Evolutionary conservation across 2,888 invertebrate genomes (phyloP), one percentile per base, ranked within the genome.

Genomic region (Trilocha varians): DNA sequence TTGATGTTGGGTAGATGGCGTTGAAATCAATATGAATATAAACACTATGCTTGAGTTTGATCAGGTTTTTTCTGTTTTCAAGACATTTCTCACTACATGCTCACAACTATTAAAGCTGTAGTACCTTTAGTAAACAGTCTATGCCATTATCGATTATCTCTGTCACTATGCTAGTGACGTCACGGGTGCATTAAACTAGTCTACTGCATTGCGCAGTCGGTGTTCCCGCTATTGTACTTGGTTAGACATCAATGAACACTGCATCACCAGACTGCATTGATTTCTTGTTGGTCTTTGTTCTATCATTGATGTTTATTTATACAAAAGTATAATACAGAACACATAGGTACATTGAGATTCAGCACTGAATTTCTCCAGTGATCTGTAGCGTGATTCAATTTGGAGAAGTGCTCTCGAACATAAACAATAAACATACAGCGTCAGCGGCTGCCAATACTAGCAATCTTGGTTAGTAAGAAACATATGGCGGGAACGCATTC

Each of bases 401-500:
- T 33, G 15, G n/a, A n/a, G n/a, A 25, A 25, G 25, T 25, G 25
- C 25, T 25, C 25, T 5, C 4, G 25, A 25, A 25, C 11, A 25
- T 4, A 25, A 25, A 25, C 25, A 25, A 25, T 25, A 25, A 25
- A 25, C 25, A 25, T 25, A 25, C 25, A 11, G 8, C 8, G 25
- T 25, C 25, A 4, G 46, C 54, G 49, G 48, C 52, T 60, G 65
- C 67, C 62, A 67, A 66, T 25, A 25, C 25, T 68, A 62, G 62
- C 55, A 63, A 70, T 65, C 58, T 62, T 62, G 56, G 53, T 53
- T 63, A 58, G 59, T 66, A 75, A 61, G 65, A 77, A 80, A 76
- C 80, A 78, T 76, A 78, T 78, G 79, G 71, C 72, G 59, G 59
- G 62, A 59, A 61, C 63, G 62, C 70, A 71, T 72, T 75, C 69